Conservation (phyloP, 2,888 invertebrate genomes). For the Ophion obscuratus region DNA sequence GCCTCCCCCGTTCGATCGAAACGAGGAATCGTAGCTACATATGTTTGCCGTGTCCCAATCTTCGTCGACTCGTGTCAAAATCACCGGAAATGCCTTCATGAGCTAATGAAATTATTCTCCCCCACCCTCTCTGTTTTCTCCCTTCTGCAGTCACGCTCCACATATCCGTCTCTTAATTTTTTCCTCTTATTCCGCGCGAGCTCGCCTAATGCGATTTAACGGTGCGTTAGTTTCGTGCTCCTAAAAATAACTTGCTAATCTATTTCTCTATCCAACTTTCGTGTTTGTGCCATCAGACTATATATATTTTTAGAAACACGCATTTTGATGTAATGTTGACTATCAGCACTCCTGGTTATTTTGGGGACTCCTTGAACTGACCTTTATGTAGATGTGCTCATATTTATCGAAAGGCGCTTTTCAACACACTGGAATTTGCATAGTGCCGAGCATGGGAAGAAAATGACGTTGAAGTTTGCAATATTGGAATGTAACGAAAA, state of each 20-base stretch:
- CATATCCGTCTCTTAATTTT: neutral
- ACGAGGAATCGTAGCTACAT: neutral
- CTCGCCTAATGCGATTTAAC: conserved; percentile 7
- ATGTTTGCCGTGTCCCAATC: too few relatives aligned
- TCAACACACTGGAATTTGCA: too few relatives aligned
- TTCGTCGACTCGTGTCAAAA: conserved; percentile 1
- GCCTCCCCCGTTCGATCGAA: neutral
- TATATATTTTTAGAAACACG: too few relatives aligned
- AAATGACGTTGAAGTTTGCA: too few relatives aligned
- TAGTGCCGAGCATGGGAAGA: too few relatives aligned
- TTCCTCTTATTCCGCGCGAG: neutral
- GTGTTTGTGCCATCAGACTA: neutral
- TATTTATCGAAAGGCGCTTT: too few relatives aligned
- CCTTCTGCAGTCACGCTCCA: neutral
- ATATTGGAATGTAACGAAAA: too few relatives aligned
- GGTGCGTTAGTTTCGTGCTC: conserved; percentile 33
- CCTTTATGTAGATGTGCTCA: too few relatives aligned
- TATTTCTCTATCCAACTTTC: conserved; percentile 27
- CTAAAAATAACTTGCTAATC: conserved; percentile 41
- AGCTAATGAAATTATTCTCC: neutral
- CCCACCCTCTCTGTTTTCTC: neutral
- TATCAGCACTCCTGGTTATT: too few relatives aligned
- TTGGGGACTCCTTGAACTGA: too few relatives aligned
- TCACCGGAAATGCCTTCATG: neutral
- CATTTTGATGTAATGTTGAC: too few relatives aligned